These are phyloP conservation scores for Achroia grisella DNA, from an alignment of 1,140 invertebrate species.

Conservation along the genomic window DNA sequence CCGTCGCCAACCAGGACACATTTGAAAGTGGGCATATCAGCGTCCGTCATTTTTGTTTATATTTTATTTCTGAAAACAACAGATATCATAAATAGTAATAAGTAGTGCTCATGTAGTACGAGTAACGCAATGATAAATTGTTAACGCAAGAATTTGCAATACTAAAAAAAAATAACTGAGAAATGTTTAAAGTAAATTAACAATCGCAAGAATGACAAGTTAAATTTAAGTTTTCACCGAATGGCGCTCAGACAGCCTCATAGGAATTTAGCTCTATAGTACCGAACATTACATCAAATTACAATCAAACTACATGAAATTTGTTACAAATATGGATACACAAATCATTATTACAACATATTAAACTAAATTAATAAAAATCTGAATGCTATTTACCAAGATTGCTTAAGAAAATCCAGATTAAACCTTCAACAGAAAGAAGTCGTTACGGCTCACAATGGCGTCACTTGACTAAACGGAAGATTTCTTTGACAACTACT, in stretches of 20 bases:
- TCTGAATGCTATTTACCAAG: constrained; percentile 75
- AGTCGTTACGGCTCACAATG: constrained; percentile 88
- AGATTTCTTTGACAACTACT: constrained; percentile 53
- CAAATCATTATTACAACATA: constrained; percentile 4
- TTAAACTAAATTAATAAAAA: constrained; percentile 54
- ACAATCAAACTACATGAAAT: constrained; percentile 53
- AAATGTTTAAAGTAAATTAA: background rate
- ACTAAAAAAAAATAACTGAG: background rate
- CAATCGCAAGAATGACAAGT: constrained; percentile 28
- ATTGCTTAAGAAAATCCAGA: constrained; percentile 80
- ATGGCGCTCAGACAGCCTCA: constrained; percentile 77
- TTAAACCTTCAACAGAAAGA: constrained; percentile 75
- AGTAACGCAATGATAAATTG: constrained; percentile 12
- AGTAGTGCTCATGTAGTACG: constrained; percentile 5
- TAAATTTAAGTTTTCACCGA: constrained; percentile 61
- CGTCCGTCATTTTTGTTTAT: constrained; percentile 46
- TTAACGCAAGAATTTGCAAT: background rate
- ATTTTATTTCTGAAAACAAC: constrained; percentile 34
- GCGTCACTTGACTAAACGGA: constrained; percentile 77
- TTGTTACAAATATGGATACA: constrained; percentile 55
- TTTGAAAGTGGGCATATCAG: constrained; percentile 92
- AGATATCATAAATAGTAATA: too few relatives aligned
- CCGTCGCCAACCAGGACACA: constrained; percentile 99
- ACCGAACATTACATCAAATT: constrained; percentile 72
- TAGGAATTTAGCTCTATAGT: constrained; percentile 76